Conservation (phyloP, 2,888 invertebrate genomes). For the Cancer borealis region DNA sequence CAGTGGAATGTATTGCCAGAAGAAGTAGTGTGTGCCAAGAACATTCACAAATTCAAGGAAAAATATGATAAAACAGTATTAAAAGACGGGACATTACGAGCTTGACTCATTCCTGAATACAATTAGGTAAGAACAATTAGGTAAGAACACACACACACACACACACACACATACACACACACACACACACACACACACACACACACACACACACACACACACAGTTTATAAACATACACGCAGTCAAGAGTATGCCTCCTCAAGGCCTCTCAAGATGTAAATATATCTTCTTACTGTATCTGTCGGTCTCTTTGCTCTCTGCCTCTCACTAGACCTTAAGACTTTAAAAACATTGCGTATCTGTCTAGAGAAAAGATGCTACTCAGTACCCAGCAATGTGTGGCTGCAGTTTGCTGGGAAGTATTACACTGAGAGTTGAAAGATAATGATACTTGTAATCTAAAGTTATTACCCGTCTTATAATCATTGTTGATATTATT, state of each 20-base stretch:
- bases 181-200: too few species aligned
- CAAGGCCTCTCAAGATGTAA: constrained; percentile 1
- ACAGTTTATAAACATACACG: not conserved
- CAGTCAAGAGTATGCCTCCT: not conserved
- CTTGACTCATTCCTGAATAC: too few species aligned
- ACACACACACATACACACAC: too few species aligned
- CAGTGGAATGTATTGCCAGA: too few species aligned
- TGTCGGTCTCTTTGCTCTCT: constrained; percentile 38
- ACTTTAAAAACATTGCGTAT: constrained; percentile 48
- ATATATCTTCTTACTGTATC: constrained; percentile 23
- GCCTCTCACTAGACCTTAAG: constrained; percentile 42
- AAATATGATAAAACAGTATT: too few species aligned
- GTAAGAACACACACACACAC: too few species aligned
- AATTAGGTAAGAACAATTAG: too few species aligned
- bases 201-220: too few species aligned
- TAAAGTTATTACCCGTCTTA: not conserved
- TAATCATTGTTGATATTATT: constrained; percentile 57
- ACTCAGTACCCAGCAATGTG: constrained; percentile 4
- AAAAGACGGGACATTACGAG: too few species aligned
- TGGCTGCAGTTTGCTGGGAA: constrained; percentile 16
- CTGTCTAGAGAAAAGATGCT: constrained; percentile 54
- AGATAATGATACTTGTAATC: not conserved
- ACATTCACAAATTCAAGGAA: too few species aligned
- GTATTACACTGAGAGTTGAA: constrained; percentile 42
- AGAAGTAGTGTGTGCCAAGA: too few species aligned